Base-by-base conservation (phyloP, 2,797 vertebrate species). In the Malurus leucopterus region DNA sequence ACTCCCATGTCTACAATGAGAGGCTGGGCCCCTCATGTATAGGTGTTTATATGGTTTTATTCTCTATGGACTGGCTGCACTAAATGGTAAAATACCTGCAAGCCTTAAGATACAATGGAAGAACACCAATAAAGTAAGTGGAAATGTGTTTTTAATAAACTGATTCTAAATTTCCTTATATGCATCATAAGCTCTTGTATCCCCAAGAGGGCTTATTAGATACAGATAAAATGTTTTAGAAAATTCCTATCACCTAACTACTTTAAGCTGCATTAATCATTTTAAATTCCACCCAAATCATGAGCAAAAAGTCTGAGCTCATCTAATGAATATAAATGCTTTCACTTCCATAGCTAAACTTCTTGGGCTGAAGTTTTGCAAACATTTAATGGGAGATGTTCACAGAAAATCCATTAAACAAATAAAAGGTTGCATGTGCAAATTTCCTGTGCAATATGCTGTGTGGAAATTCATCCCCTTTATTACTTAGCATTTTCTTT, bases 311-410 rank as follows among this genome's bases (percentile, higher is more conserved):
- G 26, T 93, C 80, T 88, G 91, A 8, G 32, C 49, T 92, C 86
- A 74, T 75, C 84, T 94, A 95, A 95, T 96, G 92, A 95, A 95
- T 95, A 93, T 91, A 96, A 96, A 94, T 90, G 67, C 54, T 91
- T 84, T 73, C 55, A 61, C 23, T 94, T 94, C 80, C 79, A 70
- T 88, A 85, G 77, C 59, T 77, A 94, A 96, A 94, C 90, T 95
- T 87, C 70, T 93, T 85, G 73, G 67, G 78, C 84, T 93, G 50
- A 95, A 94, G 87, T 93, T 94, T 90, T 73, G 84, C 77, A 95
- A 96, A 89, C 83, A 93, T 77, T 84, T 82, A 95, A 88, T 54
- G 62, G 72, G 44, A 96, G 51, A 82, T 70, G 12, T 77, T 64
- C 65, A 71, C 46, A 86, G 90, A 91, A 95, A 96, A 93, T 92